Evolutionary conservation across 1,140 invertebrate genomes (phyloP), one percentile per base, ranked within the genome.

Genomic region (Magallana gigas): DNA sequence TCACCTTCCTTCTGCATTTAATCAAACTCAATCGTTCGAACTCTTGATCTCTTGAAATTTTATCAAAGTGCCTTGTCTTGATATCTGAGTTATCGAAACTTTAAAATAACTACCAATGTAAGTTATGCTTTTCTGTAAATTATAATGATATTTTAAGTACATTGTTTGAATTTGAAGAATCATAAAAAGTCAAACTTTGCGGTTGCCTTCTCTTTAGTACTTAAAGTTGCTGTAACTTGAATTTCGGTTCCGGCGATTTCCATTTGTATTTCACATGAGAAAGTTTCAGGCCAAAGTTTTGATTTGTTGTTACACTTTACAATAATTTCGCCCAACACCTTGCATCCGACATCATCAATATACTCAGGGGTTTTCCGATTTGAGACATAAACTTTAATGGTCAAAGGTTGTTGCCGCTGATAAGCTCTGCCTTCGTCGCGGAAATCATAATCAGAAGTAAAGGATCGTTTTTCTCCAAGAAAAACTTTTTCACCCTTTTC

Each of bases 241-340:
- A 87, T 87, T 84, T 87, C 86, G 1, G 86, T 87, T 36, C 81
- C 81, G 58, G 58, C 86, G 0, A 82, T 76, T 60, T 87, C 82
- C 81, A 87, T 84, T 7, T 87, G 59, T 29, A 87, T 84, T 57
- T 36, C 57, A n/a, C 86, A 60, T 14, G 57, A 57, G 12, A 82
- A 81, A 14, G 16, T 23, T 58, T 71, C 56, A 5, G 86, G 82
- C 86, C 86, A 87, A 48, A 48, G 36, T 3, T 48, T 48, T 59
- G 83, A 23, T 58, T 82, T 62, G 3, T 29, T 76, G 12, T 36
- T 58, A 8, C 62, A 62, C 29, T 83, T 3, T 6, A 87, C 82
- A 16, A 56, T 84, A 0, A 87, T 84, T 62, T 59, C 82, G 1
- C 86, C 86, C 29, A 58, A 60, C 1, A 83, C 18, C 9, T 16